Evolutionary conservation across 2,797 vertebrate genomes (phyloP), one percentile per base, ranked within the genome.

Genomic region (Sylvia borin): DNA sequence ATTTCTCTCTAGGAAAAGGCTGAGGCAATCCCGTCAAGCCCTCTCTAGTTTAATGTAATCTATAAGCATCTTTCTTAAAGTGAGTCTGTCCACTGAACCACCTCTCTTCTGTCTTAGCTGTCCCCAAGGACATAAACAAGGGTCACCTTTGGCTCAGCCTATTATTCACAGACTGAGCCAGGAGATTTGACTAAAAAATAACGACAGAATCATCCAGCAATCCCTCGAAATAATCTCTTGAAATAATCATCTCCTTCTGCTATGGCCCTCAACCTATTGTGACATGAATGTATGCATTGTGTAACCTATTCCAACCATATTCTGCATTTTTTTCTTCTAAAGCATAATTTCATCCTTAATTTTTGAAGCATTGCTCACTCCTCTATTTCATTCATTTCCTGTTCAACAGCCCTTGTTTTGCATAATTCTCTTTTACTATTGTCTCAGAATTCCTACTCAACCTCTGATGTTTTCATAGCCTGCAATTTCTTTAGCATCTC

Each of bases 1-100:
- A 54, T 86, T 92, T 95, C 66, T 96, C 76, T 78, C 91, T 88
- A 92, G 73, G 76, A 87, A 96, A 93, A 97, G 91, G 88, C 90
- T 93, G 92, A 70, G 64, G 50, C 73, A 90, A 86, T 94, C 71
- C 78, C 87, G 61, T 70, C 78, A 79, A 93, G 62, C 65, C 61
- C 48, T 84, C 79, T 64, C 92, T 38, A 27, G 32, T 55, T 88
- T 89, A 90, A 91, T 83, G 84, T 92, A 53, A 95, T 58, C 91
- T 92, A 25, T 90, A 88, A 80, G 50, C 57, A 65, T 77, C 77
- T 87, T 82, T 64, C 76, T 85, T 73, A 83, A 71, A 61, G 66
- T 38, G 47, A 8, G 6, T 68, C 34, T 79, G 45, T 50, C 86
- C 43, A 54, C 72, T 80, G 38, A 80, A 36, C 58, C 32, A 31